A percentile compares a stretch with the other conserved stretches of the same genome.
Evolutionary conservation across 2,113 vertebrate genomes (phyloP).

Genomic region (Saguinus midas): DNA sequence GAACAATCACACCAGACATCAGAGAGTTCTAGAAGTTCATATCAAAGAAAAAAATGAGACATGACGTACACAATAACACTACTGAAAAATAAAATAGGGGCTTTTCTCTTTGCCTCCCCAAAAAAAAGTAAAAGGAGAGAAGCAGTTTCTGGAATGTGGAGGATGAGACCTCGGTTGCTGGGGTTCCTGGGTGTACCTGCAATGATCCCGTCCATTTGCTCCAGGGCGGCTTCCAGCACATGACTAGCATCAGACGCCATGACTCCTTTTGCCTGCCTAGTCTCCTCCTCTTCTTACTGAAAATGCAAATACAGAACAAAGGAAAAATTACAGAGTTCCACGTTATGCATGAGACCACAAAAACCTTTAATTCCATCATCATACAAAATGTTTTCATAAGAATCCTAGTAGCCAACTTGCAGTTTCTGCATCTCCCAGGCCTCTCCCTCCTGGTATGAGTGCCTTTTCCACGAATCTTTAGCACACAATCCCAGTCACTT

Average conservation of each 20-base stretch:
- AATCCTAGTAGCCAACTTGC: neutral
- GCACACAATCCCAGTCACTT: neutral
- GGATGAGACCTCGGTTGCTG: accelerated
- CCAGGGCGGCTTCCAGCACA: conserved; percentile 90
- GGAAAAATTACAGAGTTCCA: neutral
- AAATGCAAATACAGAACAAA: conserved; percentile 69
- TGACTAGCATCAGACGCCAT: conserved; percentile 93
- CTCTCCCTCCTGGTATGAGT: neutral
- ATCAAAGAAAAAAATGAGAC: neutral
- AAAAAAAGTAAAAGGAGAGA: neutral
- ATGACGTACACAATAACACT: neutral
- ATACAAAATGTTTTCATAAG: neutral
- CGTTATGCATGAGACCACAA: neutral
- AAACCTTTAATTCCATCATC: neutral
- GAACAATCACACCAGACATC: neutral
- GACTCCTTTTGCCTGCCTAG: conserved; percentile 54
- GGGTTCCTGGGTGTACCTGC: conserved; percentile 84
- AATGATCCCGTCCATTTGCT: conserved; percentile 96
- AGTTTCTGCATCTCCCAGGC: neutral
- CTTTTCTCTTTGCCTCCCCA: neutral
- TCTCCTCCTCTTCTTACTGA: conserved; percentile 61
- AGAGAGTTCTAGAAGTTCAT: neutral
- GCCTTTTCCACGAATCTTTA: neutral
- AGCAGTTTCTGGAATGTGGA: neutral
- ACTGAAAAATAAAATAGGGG: neutral